Percentiles rank a stretch among this genome's conserved stretches.
Conservation (phyloP, 2,888 invertebrate species). For the Gymnocheta viridis region DNA sequence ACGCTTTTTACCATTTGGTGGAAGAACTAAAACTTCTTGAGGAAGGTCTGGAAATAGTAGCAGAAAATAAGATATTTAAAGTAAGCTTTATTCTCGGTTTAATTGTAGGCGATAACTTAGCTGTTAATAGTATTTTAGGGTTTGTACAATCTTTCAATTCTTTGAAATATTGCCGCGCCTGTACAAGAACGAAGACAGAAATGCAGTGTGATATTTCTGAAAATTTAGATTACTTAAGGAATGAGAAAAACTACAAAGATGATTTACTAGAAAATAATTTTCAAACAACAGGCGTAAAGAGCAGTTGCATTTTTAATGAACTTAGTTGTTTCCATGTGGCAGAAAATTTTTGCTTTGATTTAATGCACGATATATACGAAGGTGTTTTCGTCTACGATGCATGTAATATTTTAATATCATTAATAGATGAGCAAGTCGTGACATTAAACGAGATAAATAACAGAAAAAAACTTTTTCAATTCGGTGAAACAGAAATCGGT, state of each 20-base stretch:
- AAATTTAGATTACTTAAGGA: neutral
- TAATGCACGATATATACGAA: constrained; percentile 5
- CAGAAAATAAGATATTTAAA: neutral
- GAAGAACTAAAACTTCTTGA: constrained; percentile 64
- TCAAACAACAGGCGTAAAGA: constrained; percentile 6
- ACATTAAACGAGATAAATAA: neutral
- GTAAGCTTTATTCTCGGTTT: neutral
- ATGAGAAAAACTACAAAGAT: neutral
- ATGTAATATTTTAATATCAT: neutral
- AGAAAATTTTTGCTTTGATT: neutral
- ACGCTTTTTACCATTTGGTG: constrained; percentile 59
- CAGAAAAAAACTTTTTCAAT: constrained; percentile 5
- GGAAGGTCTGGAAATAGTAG: constrained; percentile 13
- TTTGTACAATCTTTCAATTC: constrained; percentile 34
- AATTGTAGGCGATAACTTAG: constrained; percentile 16
- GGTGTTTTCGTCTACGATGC: neutral
- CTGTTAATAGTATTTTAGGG: constrained; percentile 23
- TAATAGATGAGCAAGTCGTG: neutral
- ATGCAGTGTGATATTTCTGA: neutral
- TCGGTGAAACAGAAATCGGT: neutral
- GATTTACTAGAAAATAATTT: neutral
- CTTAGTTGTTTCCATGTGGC: neutral
- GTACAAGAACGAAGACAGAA: neutral
- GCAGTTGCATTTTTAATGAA: neutral
- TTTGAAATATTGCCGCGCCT: constrained; percentile 3